phyloP scores from a whole-genome alignment of 2,888 invertebrate species.

The Eristalinus aeneus region DNA sequence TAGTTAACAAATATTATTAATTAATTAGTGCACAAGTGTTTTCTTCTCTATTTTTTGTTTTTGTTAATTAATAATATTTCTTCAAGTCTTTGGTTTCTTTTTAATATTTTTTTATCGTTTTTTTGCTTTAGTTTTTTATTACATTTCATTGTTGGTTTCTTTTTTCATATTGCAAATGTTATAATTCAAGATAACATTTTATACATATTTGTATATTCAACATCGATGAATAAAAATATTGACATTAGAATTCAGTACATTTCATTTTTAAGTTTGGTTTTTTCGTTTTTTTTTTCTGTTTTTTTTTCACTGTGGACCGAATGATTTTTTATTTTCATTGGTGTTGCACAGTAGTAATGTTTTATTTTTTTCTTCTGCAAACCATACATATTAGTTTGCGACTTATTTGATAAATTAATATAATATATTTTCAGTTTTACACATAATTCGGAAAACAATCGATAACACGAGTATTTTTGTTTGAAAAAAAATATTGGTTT shows the following conservation, averaged over 20 bases:
- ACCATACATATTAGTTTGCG: conserved; percentile 24
- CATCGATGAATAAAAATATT: conserved; percentile 67
- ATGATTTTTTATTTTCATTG: not conserved
- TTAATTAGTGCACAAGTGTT: conserved; percentile 58
- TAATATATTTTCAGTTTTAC: conserved; percentile 5
- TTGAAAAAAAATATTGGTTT: not conserved
- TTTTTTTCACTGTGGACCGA: conserved; percentile 39
- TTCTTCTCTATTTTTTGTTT: not conserved
- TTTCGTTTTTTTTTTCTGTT: conserved; percentile 4
- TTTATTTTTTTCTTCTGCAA: not conserved
- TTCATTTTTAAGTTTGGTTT: conserved; percentile 50
- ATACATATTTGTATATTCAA: conserved; percentile 44
- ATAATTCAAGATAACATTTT: conserved; percentile 42
- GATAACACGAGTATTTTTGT: conserved; percentile 43
- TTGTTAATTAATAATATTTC: conserved; percentile 50
- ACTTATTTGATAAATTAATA: conserved; percentile 16
- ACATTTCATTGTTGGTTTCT: conserved; percentile 26
- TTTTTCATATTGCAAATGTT: conserved; percentile 26
- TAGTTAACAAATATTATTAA: conserved; percentile 55
- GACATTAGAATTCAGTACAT: conserved; percentile 67
- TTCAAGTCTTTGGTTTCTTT: conserved; percentile 68
- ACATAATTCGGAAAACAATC: conserved; percentile 1
- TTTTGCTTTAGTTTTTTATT: conserved; percentile 24
- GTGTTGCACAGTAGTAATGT: not conserved
- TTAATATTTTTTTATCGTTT: conserved; percentile 27